A percentile compares a stretch with the other conserved stretches of the same genome.
These are phyloP conservation scores for Sternotherus odoratus DNA, from an alignment of 2,797 vertebrate species.

Conservation along the genomic window DNA sequence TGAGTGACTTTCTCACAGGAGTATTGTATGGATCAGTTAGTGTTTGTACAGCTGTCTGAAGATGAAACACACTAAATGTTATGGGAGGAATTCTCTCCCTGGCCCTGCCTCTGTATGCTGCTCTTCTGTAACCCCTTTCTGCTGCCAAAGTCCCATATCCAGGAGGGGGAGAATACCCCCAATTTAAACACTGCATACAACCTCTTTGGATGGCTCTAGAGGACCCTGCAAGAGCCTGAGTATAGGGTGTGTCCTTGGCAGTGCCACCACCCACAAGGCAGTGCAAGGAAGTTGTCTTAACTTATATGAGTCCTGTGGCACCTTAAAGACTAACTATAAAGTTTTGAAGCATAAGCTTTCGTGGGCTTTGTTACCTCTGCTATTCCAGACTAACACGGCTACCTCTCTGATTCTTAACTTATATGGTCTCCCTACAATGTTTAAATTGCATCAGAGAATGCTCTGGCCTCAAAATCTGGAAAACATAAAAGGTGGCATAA, in stretches of 20 bases:
- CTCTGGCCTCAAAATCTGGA: background rate
- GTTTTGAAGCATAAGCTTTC: too few relatives aligned
- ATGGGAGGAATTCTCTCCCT: background rate
- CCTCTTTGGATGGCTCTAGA: background rate
- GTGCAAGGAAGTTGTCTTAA: background rate
- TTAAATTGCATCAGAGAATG: background rate
- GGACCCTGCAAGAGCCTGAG: background rate
- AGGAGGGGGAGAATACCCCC: background rate
- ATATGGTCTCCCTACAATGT: background rate
- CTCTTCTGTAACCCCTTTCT: background rate
- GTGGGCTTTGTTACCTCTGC: too few relatives aligned
- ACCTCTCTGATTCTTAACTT: too few relatives aligned
- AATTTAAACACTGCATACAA: background rate
- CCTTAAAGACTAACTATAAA: too few relatives aligned
- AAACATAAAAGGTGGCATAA: background rate
- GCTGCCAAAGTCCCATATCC: background rate
- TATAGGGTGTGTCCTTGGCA: background rate
- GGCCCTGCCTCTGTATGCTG: accelerated
- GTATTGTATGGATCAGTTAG: background rate
- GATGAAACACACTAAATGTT: background rate
- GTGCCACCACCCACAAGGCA: background rate
- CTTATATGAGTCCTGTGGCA: too few relatives aligned
- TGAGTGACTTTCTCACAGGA: background rate
- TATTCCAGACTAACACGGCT: too few relatives aligned
- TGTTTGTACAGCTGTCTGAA: background rate